Evolutionary conservation across 2,113 vertebrate genomes (phyloP).

Genomic region (Capreolus pygargus): DNA sequence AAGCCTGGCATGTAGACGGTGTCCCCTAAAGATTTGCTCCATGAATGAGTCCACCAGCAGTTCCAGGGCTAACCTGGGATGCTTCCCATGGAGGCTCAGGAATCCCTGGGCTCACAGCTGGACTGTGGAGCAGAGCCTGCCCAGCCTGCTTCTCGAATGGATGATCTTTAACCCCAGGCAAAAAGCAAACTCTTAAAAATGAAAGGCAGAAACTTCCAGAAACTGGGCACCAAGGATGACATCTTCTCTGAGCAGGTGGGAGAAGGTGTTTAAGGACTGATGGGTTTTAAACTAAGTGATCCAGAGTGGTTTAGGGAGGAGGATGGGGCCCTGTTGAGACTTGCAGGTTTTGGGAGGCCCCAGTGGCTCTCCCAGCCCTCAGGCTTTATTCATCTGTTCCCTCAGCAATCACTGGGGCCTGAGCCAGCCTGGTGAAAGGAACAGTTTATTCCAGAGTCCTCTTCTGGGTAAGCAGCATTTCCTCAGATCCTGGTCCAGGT

Average conservation of each 20-base stretch:
- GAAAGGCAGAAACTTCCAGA: not conserved
- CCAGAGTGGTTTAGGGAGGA: not conserved
- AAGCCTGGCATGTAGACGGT: not conserved
- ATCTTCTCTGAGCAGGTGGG: not conserved
- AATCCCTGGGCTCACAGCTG: not conserved
- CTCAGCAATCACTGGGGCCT: not conserved
- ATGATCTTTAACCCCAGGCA: not conserved
- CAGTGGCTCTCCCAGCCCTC: not conserved
- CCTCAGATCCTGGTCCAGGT: not conserved
- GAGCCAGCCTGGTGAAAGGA: not conserved
- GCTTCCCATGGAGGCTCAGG: not conserved
- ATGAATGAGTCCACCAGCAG: not conserved
- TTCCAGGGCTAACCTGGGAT: not conserved
- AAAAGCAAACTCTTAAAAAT: not conserved
- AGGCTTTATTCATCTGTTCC: not conserved
- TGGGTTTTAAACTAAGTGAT: not conserved
- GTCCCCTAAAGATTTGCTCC: not conserved
- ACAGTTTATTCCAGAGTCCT: not conserved
- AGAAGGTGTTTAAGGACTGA: not conserved
- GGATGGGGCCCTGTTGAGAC: too few relatives aligned
- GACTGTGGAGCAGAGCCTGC: not conserved
- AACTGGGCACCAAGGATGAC: not conserved
- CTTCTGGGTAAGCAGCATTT: not conserved
- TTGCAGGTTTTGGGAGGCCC: not conserved
- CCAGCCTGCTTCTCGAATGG: not conserved